Conservation (phyloP, 1,140 invertebrate species). For the Bombus sibiricus region DNA sequence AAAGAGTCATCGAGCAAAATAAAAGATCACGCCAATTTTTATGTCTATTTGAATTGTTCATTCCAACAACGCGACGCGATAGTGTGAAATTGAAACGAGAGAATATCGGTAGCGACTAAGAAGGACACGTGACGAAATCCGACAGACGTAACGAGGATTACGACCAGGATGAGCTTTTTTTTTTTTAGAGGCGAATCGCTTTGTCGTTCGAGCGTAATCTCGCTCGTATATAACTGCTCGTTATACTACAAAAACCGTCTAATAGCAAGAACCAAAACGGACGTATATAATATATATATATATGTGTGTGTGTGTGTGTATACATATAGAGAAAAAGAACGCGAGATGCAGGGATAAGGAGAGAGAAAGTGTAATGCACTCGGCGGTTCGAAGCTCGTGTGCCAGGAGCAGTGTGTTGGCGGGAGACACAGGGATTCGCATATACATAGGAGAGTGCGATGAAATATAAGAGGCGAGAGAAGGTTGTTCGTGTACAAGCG, state of each 20-base stretch:
- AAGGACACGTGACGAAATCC: neutral
- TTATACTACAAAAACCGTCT: neutral
- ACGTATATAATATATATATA: neutral
- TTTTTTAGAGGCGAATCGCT: constrained; percentile 1
- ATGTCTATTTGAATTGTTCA: too few relatives aligned
- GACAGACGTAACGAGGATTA: neutral
- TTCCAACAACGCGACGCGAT: too few relatives aligned
- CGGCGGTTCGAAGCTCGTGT: neutral
- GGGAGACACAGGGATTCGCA: neutral
- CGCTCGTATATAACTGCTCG: neutral
- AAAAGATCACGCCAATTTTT: too few relatives aligned
- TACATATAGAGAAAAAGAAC: neutral
- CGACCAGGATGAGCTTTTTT: constrained; percentile 16
- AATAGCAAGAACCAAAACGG: neutral
- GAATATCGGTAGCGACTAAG: too few relatives aligned
- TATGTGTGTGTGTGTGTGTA: fast-evolving
- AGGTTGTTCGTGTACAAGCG: constrained; percentile 12
- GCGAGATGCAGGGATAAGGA: neutral
- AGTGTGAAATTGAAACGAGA: too few relatives aligned
- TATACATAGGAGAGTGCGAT: neutral
- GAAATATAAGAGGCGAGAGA: constrained; percentile 40
- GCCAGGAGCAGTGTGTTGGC: neutral
- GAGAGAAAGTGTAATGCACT: constrained; percentile 21
- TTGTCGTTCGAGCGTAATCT: neutral
- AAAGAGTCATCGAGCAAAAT: fast-evolving